These are phyloP conservation scores for Pseudorasbora parva DNA, from an alignment of 2,113 vertebrate species.

Conservation along the genomic window DNA sequence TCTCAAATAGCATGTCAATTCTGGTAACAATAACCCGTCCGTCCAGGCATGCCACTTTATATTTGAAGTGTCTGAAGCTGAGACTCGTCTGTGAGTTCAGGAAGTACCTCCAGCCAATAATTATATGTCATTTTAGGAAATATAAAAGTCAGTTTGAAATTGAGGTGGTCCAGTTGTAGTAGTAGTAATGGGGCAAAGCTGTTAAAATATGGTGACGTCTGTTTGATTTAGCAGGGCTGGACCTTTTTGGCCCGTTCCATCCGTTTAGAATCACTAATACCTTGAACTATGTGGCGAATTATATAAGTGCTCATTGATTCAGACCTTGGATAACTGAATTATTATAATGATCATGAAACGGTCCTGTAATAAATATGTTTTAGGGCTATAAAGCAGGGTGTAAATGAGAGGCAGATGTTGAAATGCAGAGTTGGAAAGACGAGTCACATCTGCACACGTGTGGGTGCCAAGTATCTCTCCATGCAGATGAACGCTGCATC, in stretches of 20 bases:
- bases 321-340: slow-evolving; percentile 32
- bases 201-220: slow-evolving; percentile 39
- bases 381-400: slow-evolving; percentile 32
- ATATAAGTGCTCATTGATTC: slow-evolving; percentile 26
- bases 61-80: neutral
- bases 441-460: slow-evolving; percentile 30
- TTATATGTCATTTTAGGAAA: slow-evolving; percentile 39
- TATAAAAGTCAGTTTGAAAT: slow-evolving; percentile 19
- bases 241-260: neutral
- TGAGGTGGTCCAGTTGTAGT: slow-evolving; percentile 4
- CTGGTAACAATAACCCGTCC: neutral
- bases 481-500: slow-evolving; percentile 4
- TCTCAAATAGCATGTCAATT: neutral
- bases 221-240: neutral
- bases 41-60: neutral
- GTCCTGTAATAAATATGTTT: slow-evolving; percentile 37
- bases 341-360: slow-evolving; percentile 39
- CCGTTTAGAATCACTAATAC: neutral
- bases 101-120: slow-evolving; percentile 27
- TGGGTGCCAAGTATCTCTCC: slow-evolving; percentile 36
- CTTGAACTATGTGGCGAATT: slow-evolving; percentile 9
- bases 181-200: slow-evolving; percentile 44
- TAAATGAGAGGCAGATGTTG: slow-evolving; percentile 43
- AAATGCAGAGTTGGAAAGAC: slow-evolving; percentile 20
- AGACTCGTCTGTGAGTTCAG: neutral